Percentiles rank a stretch among this genome's conserved stretches.
phyloP scores from a whole-genome alignment of 2,888 invertebrate genomes.

The Philonicus albiceps region DNA sequence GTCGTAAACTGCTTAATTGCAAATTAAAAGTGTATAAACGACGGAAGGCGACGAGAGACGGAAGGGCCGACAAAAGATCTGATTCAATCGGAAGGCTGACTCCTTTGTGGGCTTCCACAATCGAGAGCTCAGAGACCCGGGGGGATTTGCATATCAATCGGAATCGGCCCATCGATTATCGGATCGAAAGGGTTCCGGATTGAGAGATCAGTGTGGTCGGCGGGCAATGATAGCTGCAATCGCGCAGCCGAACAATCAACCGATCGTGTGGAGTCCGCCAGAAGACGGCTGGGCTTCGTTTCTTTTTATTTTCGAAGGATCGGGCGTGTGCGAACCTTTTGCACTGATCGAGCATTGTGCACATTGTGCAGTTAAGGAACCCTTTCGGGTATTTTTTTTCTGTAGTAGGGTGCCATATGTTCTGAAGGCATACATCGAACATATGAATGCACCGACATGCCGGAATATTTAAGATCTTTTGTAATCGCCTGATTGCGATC shows the following conservation, averaged over 20 bases:
- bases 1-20: conserved; percentile 20
- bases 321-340: conserved; percentile 12
- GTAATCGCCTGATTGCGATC: conserved; percentile 7
- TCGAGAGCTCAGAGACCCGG: background rate
- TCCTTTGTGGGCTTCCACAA: background rate
- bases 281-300: background rate
- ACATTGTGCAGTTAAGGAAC: background rate
- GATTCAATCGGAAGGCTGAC: conserved; percentile 6
- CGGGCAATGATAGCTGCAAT: conserved; percentile 11
- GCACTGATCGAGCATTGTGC: background rate
- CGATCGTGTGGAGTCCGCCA: conserved; percentile 3
- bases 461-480: background rate
- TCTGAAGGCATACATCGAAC: background rate
- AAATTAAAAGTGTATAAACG: conserved; percentile 23
- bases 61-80: background rate
- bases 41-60: background rate
- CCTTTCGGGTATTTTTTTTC: background rate
- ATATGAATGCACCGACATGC: background rate
- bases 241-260: background rate
- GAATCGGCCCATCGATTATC: background rate
- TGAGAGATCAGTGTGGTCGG: conserved; percentile 28
- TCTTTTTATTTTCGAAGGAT: background rate
- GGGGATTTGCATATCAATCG: conserved; percentile 32
- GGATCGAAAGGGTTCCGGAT: conserved; percentile 12
- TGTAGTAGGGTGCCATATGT: background rate